Evolutionary conservation across 2,888 invertebrate species (phyloP).

Genomic region (Melanchra persicariae): DNA sequence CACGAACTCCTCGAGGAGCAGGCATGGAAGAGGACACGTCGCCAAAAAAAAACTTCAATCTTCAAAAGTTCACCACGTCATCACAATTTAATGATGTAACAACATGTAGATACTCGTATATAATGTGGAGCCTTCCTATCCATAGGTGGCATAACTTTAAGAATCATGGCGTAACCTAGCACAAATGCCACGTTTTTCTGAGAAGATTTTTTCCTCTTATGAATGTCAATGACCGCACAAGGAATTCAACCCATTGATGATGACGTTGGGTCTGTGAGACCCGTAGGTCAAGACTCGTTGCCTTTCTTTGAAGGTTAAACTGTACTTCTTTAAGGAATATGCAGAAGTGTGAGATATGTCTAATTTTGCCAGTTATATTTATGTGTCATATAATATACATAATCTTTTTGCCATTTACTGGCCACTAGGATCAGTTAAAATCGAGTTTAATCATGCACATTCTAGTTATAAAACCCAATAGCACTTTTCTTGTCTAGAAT

Average conservation of each 20-base stretch:
- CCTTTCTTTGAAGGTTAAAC: no score
- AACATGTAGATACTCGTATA: no score
- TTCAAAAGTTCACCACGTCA: not conserved
- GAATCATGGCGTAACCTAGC: slow-evolving; percentile 33
- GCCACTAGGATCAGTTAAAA: no score
- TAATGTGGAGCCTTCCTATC: not conserved
- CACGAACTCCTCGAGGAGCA: no score
- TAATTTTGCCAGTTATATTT: no score
- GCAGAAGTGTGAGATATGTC: no score
- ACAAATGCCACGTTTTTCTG: not conserved
- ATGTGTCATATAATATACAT: no score
- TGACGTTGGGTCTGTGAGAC: not conserved
- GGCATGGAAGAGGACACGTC: not conserved
- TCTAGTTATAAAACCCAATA: not conserved
- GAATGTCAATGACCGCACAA: slow-evolving; percentile 27
- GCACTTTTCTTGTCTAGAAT: not conserved
- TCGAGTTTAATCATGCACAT: no score
- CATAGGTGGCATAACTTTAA: slow-evolving; percentile 13
- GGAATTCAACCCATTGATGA: not conserved
- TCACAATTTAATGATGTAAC: not conserved
- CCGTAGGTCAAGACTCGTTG: not conserved
- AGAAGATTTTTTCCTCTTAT: not conserved
- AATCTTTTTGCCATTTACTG: no score
- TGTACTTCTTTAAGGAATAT: no score
- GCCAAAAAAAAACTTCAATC: not conserved